phyloP scores from a whole-genome alignment of 2,113 vertebrate genomes.

The Platycercus adscitus region DNA sequence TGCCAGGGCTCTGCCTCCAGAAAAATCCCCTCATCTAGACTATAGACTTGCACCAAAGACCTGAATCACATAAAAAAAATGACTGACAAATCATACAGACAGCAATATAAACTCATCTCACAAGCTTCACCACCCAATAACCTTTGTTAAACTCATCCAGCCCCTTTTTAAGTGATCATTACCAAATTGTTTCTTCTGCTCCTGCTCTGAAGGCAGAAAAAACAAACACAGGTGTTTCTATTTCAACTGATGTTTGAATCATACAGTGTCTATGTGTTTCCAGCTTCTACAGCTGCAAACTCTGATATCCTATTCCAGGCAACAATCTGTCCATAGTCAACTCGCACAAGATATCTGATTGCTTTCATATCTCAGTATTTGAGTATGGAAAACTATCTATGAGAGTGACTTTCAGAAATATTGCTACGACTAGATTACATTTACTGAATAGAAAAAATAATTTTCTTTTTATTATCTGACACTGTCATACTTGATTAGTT shows the following conservation, averaged over 20 bases:
- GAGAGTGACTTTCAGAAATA: neutral
- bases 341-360: neutral
- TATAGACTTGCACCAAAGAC: neutral
- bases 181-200: neutral
- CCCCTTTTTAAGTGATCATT: neutral
- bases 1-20: neutral
- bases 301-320: neutral
- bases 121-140: neutral
- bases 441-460: neutral
- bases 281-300: neutral
- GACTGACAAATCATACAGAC: accelerated
- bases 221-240: neutral
- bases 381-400: neutral
- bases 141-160: neutral
- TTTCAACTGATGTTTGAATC: neutral
- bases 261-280: neutral
- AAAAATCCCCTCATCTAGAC: neutral
- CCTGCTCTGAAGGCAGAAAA: neutral
- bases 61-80: neutral
- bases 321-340: neutral
- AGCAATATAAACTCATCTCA: neutral
- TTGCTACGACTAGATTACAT: neutral
- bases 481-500: neutral
- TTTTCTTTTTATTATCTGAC: neutral
- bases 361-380: neutral